phyloP scores from a whole-genome alignment of 2,113 vertebrate species.

The Kobus ellipsiprymnus region DNA sequence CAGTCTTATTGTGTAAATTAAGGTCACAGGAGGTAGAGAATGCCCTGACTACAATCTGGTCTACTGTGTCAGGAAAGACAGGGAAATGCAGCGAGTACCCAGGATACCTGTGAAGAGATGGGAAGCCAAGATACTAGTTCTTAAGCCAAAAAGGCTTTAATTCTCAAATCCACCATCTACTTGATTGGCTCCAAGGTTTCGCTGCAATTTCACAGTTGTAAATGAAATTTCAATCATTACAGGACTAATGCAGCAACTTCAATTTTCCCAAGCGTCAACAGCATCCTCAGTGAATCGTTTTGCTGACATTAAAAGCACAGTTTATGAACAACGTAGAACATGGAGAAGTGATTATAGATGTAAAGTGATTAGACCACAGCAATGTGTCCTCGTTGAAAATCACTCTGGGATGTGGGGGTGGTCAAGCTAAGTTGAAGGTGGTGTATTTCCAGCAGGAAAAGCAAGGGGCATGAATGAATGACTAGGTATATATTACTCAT shows the following conservation, averaged over 20 bases:
- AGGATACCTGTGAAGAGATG: neutral
- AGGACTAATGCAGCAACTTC: neutral
- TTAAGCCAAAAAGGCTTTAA: neutral
- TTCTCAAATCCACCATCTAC: neutral
- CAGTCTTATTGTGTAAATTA: neutral
- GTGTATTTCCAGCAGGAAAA: neutral
- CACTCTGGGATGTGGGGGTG: neutral
- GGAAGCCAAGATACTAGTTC: neutral
- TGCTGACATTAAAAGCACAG: neutral
- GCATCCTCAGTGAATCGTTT: neutral
- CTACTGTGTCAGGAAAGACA: neutral
- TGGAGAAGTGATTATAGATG: neutral
- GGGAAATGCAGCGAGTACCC: neutral
- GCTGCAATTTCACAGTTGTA: neutral
- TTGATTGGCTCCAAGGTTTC: neutral
- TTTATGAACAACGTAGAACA: neutral
- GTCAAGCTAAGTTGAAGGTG: neutral
- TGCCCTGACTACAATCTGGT: neutral
- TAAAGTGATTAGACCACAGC: neutral
- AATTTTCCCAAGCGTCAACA: neutral
- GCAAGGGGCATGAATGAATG: neutral
- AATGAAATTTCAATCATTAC: neutral
- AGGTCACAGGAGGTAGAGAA: neutral
- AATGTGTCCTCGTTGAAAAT: neutral
- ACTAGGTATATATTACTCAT: neutral